phyloP scores from a whole-genome alignment of 1,140 invertebrate genomes.

The Platyura marginata region DNA sequence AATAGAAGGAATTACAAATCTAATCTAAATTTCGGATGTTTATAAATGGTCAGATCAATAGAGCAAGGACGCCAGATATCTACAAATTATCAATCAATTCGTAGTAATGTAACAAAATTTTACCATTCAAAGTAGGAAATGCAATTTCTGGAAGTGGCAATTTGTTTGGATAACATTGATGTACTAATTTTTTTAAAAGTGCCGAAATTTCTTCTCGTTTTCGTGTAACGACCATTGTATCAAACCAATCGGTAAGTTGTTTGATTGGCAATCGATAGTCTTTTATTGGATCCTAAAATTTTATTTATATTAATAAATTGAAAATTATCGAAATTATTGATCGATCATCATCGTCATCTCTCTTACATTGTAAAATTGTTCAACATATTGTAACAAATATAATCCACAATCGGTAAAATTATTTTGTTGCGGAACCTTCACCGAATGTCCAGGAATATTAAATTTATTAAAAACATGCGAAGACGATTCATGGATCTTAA shows the following conservation, averaged over 20 bases:
- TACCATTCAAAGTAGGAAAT: conserved; percentile 44
- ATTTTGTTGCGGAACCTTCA: conserved; percentile 88
- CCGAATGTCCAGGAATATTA: conserved; percentile 62
- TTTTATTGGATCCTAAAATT: conserved; percentile 45
- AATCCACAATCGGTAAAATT: conserved; percentile 95
- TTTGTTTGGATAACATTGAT: conserved; percentile 34
- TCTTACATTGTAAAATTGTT: conserved; percentile 74
- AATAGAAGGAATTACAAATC: no score
- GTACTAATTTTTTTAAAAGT: conserved; percentile 49
- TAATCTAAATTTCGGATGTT: no score
- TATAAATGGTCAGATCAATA: no score
- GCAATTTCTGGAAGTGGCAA: conserved; percentile 37
- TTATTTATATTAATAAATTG: conserved; percentile 4
- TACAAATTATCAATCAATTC: no score
- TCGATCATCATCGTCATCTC: no score
- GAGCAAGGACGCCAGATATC: no score
- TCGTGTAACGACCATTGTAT: conserved; percentile 52
- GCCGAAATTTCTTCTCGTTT: conserved; percentile 65
- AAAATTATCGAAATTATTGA: no score
- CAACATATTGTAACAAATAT: conserved; percentile 88
- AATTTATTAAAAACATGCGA: conserved; percentile 48
- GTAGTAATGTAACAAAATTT: no score
- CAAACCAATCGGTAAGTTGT: conserved; percentile 57
- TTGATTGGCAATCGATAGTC: conserved; percentile 59
- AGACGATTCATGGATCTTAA: conserved; percentile 38